A percentile compares a stretch with the other conserved stretches of the same genome.
Conservation (phyloP, 2,888 invertebrate species). For the Strigamia crassipes region DNA sequence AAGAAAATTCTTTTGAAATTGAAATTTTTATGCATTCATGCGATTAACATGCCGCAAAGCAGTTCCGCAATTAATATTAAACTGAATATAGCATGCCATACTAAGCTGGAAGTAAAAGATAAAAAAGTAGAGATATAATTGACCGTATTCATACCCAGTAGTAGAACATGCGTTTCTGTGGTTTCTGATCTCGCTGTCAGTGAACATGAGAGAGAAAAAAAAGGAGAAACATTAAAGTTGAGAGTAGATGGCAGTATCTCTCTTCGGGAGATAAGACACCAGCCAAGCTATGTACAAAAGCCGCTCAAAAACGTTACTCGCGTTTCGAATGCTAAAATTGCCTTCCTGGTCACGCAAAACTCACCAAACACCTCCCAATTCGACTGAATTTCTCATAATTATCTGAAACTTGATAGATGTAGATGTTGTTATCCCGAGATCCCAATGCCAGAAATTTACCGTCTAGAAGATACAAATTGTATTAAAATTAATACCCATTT, state of each 20-base stretch:
- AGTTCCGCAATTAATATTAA: slow-evolving; percentile 13
- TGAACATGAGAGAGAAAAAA: slow-evolving; percentile 45
- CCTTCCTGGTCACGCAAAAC: neutral
- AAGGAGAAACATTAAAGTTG: slow-evolving; percentile 39
- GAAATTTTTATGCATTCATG: slow-evolving; percentile 26
- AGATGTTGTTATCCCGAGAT: slow-evolving; percentile 86
- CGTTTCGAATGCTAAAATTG: neutral
- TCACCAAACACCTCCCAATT: slow-evolving; percentile 81
- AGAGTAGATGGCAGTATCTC: neutral
- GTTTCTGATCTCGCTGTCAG: slow-evolving; percentile 49
- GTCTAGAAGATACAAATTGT: slow-evolving; percentile 72
- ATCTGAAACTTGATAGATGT: slow-evolving; percentile 82
- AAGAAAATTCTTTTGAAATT: neutral
- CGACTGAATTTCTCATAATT: slow-evolving; percentile 76
- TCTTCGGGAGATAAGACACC: neutral
- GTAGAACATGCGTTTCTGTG: slow-evolving; percentile 50
- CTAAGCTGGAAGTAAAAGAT: slow-evolving; percentile 27
- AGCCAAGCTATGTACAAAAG: slow-evolving; percentile 1
- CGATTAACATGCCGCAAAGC: slow-evolving; percentile 25
- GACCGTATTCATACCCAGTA: slow-evolving; percentile 49
- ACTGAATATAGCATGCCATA: slow-evolving; percentile 38
- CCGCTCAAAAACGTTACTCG: neutral
- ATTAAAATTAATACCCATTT: neutral
- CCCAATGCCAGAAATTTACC: slow-evolving; percentile 80
- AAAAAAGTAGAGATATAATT: slow-evolving; percentile 38